These are phyloP conservation scores for Oedothorax gibbosus DNA, from an alignment of 1,140 invertebrate species.

Conservation along the genomic window DNA sequence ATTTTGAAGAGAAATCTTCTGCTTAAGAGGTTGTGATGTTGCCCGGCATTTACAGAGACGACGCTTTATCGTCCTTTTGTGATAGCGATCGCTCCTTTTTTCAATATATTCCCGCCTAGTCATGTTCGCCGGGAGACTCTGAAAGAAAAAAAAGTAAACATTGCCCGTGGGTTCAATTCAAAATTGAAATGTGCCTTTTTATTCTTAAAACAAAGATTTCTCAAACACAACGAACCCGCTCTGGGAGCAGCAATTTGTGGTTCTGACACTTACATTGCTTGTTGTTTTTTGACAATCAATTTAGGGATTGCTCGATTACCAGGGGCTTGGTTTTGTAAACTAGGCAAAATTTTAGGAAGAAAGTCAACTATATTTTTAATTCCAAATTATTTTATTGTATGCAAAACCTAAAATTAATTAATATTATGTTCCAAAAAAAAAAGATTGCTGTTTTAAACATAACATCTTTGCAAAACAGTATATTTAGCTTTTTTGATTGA, in stretches of 20 bases:
- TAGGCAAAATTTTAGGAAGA: too few species aligned
- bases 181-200: too few species aligned
- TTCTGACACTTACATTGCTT: background rate
- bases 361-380: too few species aligned
- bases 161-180: too few species aligned
- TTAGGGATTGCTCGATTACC: background rate
- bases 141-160: background rate
- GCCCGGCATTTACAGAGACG: background rate
- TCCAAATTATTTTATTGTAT: too few species aligned
- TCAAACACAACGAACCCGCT: conserved; percentile 38
- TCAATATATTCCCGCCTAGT: background rate
- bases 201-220: background rate
- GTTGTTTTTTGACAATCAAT: background rate
- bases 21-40: background rate
- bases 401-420: too few species aligned
- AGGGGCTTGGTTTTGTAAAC: background rate
- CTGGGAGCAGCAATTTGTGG: background rate
- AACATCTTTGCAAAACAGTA: too few species aligned
- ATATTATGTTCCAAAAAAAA: too few species aligned
- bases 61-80: background rate
- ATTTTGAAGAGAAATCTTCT: conserved; percentile 7
- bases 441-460: too few species aligned
- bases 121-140: conserved; percentile 19
- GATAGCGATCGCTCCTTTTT: conserved; percentile 23
- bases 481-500: too few species aligned